These are phyloP conservation scores for Trogon surrucura DNA, from an alignment of 2,113 vertebrate genomes.

Conservation along the genomic window DNA sequence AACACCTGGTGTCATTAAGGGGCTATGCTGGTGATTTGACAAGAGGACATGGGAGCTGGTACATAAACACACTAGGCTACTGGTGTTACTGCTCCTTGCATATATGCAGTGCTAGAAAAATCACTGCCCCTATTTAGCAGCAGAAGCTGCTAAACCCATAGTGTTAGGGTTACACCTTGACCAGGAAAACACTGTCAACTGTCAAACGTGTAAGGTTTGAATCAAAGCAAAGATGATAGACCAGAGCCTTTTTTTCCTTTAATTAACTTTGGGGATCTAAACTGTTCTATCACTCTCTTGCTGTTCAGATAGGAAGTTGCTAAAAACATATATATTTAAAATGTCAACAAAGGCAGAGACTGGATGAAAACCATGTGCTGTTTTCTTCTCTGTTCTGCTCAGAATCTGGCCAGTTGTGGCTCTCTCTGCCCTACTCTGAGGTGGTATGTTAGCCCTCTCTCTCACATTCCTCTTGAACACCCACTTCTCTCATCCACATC, in stretches of 20 bases:
- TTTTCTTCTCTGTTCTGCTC: background rate
- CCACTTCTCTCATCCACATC: background rate
- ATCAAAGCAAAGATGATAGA: background rate
- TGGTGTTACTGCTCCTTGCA: background rate
- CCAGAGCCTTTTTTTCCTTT: background rate
- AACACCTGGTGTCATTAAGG: background rate
- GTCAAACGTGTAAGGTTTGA: background rate
- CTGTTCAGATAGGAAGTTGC: background rate
- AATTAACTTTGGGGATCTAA: background rate
- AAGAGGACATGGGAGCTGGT: background rate
- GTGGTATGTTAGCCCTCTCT: background rate
- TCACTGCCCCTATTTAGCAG: background rate
- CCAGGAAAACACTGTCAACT: background rate
- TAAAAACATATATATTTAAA: background rate
- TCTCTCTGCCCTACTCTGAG: background rate
- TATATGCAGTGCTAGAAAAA: background rate
- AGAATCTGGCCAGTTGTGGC: background rate
- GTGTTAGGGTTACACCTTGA: background rate
- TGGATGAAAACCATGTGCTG: background rate
- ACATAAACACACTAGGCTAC: background rate
- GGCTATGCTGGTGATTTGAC: background rate
- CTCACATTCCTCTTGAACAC: background rate
- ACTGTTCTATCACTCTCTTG: background rate
- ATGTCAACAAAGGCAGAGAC: background rate
- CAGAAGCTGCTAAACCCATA: background rate